Evolutionary conservation across 35 echinoderm and acorn worm genomes (phyloP).

Genomic region (Strongylocentrotus purpuratus): DNA sequence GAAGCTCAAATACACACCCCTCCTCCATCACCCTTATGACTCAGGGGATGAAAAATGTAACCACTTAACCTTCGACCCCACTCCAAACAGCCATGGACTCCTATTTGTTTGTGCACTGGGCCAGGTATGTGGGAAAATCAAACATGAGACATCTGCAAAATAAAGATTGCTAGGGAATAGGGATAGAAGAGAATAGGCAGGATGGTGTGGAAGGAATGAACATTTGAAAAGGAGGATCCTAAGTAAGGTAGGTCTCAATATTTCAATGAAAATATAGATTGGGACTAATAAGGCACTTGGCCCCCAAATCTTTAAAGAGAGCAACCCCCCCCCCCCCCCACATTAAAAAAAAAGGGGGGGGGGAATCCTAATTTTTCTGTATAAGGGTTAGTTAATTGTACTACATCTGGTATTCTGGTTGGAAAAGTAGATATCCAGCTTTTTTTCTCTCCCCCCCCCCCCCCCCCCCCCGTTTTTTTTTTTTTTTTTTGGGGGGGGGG

Average conservation of each 20-base stretch:
- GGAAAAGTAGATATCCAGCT: too few species aligned
- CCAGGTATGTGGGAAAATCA: slow-evolving; percentile 39
- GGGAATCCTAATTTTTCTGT: too few species aligned
- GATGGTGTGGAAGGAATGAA: neutral
- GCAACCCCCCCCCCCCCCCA: too few species aligned
- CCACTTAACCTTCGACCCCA: slow-evolving; percentile 19
- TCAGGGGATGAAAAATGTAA: slow-evolving; percentile 9
- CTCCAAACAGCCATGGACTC: neutral
- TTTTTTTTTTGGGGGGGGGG: too few species aligned
- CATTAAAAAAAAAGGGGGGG: too few species aligned
- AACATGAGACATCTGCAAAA: slow-evolving; percentile 21
- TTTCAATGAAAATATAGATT: neutral
- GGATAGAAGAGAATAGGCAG: neutral
- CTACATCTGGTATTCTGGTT: too few species aligned
- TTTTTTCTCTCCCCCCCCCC: too few species aligned
- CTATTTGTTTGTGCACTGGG: slow-evolving; percentile 19
- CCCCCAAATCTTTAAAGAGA: neutral
- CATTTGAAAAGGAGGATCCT: neutral
- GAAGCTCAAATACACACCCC: neutral
- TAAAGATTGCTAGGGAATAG: neutral
- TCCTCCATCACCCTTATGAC: neutral
- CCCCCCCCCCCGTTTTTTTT: too few species aligned
- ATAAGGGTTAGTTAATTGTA: too few species aligned
- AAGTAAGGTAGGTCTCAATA: neutral
- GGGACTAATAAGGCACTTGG: neutral